Base-by-base conservation (phyloP, 2,113 vertebrate species). In the Notarius lentiginosus region DNA sequence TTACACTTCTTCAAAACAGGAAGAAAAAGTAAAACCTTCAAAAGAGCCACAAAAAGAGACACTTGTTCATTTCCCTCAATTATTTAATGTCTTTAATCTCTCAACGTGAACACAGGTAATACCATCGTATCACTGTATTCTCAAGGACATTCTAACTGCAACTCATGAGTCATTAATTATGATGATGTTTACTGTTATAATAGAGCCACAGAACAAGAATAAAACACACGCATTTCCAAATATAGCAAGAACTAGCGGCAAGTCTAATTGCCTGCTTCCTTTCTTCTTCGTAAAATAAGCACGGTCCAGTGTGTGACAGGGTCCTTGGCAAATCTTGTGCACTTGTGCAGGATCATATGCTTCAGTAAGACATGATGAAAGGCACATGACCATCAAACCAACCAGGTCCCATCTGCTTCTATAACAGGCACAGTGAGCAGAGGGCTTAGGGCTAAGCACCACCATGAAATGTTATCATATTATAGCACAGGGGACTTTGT, bases 331-430 rank as follows among this genome's bases (percentile, higher is more conserved):
- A 30, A 22, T 24, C 24, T 51, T 15, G 53, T 65, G 79, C 22
- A 89, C 51, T 41, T 41, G 41, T 20, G 24, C n/a, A 61, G 20
- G 20, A 55, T 87, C 55, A 79, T 85, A 68, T 77, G 70, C 56
- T 66, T 77, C 65, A 53, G 15, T 65, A 75, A 82, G 53, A 77
- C 15, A 82, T 82, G 60, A 82, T 82, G 20, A 79, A 83, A 87
- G 8, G 41, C 72, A 80, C 82, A 86, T 87, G 85, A 87, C 66
- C 60, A 22, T 34, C n/a, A 53, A 73, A 22, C 60, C 77, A 7
- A 56, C 55, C 15, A 79, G 34, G 30, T 82, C 15, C 2, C 15
- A 7, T 81, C 51, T 58, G 53, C 65, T 18, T 81, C 8, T 9
- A 12, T 27, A 27, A 58, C 24, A 24, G 8, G 51, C 5, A 3